Evolutionary conservation across 2,113 vertebrate species (phyloP), one percentile per base, ranked within the genome.

Genomic region (Austrofundulus limnaeus): DNA sequence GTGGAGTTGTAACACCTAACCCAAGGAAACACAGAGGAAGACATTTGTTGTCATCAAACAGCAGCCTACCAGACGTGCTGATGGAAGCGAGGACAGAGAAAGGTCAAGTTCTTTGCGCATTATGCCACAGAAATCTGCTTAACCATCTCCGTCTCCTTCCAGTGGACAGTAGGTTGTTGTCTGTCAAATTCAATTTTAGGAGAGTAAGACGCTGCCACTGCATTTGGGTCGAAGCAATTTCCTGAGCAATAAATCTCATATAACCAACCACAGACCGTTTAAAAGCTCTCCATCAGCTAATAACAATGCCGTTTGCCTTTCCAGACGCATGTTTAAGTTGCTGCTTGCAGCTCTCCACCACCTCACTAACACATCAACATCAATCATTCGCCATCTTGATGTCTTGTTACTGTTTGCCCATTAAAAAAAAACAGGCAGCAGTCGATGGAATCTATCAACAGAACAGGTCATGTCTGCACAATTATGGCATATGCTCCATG

Each of bases 151-250:
- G 73, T 77, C 77, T 77, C 60, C 77, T 77, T 80, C 65, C 46
- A 61, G 54, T 7, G 56, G 62, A 81, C 45, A 56, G 71, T 82
- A 56, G 70, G 75, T 72, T 87, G 78, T 88, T 91, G 80, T 90
- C 78, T 80, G 85, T 92, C 84, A 92, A 86, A 92, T 91, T 90
- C 73, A 89, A 90, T 90, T 90, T 85, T 53, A 50, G 64, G 48
- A 54, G 75, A 86, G 80, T 84, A 80, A 82, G 85, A 70, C 55
- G 70, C 74, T 79, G 77, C 78, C 53, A 56, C 56, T 5, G 78
- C 80, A 61, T 74, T 72, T 64, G 73, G 85, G 87, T 88, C 64
- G 62, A 85, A 85, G 80, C 86, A 89, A 90, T 91, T 87, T 89
- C 73, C 60, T 57, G 57, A 46, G 75, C 79, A 88, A 90, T 90